Base-by-base conservation (phyloP, 2,888 invertebrate genomes). In the Chrysopilus asiliformis region DNA sequence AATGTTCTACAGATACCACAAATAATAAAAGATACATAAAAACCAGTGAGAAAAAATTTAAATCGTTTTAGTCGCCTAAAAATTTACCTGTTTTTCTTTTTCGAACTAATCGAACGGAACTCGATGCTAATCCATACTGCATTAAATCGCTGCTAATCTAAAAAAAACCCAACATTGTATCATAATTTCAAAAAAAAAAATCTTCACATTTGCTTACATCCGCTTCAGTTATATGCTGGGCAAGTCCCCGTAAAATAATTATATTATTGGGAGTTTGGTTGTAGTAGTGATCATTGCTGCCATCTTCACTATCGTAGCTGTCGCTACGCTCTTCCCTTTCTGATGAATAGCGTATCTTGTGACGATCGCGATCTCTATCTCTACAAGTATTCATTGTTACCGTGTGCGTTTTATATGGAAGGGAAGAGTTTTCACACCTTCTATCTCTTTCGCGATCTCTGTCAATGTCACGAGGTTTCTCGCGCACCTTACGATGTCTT, bases 81-180 rank as follows among this genome's bases (percentile, higher is more conserved):
- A n/a, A n/a, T n/a, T n/a, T 76, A 83, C 84, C 84, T 73, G 85
- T 82, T 57, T 81, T 79, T 67, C 80, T 79, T 63, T 82, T 79
- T 50, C 85, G 69, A 56, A 87, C 85, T 26, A 87, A 67, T 29
- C 87, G 71, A 52, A 87, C 81, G 56, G 85, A 85, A 57, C 78
- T 76, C 3, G 83, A 77, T 62, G 77, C 74, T 45, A 85, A 67
- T 43, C 79, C 78, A 58, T 76, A 76, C 52, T 74, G 72, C 49
- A 79, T 70, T 49, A 86, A 72, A 53, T 82, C 81, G 56, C 78
- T 76, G 49, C 79, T 72, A 49, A 87, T 81, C 82, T 85, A 63
- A 33, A 38, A 43, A 34, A 41, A 8, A 32, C 28, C 20, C 22
- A 30, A 15, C 3, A 30, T 12, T 31, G 20, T 24, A 19, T 14